Percentiles rank a stretch among this genome's conserved stretches.
Conservation (phyloP, 1,140 invertebrate species). For the Saccostrea cuccullata region DNA sequence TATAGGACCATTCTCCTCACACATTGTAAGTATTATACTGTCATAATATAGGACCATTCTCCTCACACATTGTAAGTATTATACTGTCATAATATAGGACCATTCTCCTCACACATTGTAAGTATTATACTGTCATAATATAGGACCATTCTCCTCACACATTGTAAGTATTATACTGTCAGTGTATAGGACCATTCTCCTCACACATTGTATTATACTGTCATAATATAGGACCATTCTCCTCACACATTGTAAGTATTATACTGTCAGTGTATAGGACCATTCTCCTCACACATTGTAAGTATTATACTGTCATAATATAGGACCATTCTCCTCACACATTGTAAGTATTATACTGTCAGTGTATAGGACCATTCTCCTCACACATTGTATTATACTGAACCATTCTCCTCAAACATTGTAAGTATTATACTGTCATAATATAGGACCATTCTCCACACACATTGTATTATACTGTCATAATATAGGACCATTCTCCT, state of each 20-base stretch:
- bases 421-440: too few relatives aligned
- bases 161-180: background rate
- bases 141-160: background rate
- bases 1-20: background rate
- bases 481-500: too few relatives aligned
- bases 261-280: too few relatives aligned
- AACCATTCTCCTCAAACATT: background rate
- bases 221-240: too few relatives aligned
- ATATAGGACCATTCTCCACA: too few relatives aligned
- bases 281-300: background rate
- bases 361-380: background rate
- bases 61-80: background rate
- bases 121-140: background rate
- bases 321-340: too few relatives aligned
- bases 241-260: background rate
- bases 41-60: background rate
- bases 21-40: background rate
- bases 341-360: too few relatives aligned
- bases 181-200: background rate
- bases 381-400: background rate
- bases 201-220: background rate
- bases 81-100: background rate
- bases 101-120: background rate
- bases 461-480: too few relatives aligned
- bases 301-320: too few relatives aligned